Conservation (phyloP, 2,113 vertebrate genomes). For the Tenebrosternarchus preto region DNA sequence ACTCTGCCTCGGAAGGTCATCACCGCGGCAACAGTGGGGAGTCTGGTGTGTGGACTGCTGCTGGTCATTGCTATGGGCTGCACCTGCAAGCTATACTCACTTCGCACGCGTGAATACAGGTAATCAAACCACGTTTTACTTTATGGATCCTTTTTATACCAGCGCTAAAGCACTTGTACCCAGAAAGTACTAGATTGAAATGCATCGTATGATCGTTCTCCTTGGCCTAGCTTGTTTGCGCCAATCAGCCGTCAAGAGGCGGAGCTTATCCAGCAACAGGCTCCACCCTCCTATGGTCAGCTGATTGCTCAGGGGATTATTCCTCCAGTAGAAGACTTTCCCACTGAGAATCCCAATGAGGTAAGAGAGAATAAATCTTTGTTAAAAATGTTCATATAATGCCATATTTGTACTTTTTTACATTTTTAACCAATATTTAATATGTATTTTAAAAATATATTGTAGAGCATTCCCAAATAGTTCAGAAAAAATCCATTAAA, state of each 20-base stretch:
- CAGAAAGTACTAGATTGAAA: background rate
- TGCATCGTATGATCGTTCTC: background rate
- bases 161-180: background rate
- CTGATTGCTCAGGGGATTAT: slow-evolving; percentile 89
- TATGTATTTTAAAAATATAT: background rate
- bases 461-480: background rate
- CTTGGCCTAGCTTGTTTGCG: slow-evolving; percentile 78
- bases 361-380: slow-evolving; percentile 61
- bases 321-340: slow-evolving; percentile 89
- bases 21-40: slow-evolving; percentile 86
- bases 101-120: slow-evolving; percentile 83
- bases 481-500: background rate
- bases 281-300: slow-evolving; percentile 89
- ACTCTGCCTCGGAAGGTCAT: slow-evolving; percentile 88
- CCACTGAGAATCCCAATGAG: slow-evolving; percentile 86
- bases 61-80: slow-evolving; percentile 90
- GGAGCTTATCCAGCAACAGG: slow-evolving; percentile 86
- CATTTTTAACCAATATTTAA: too few relatives aligned
- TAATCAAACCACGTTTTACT: slow-evolving; percentile 40
- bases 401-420: too few relatives aligned
- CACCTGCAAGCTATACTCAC: slow-evolving; percentile 88
- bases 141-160: background rate
- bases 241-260: slow-evolving; percentile 86
- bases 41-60: slow-evolving; percentile 85
- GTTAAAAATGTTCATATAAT: too few relatives aligned